A percentile compares a stretch with the other conserved stretches of the same genome.
These are phyloP conservation scores for Hyperoplus immaculatus DNA, from an alignment of 2,797 vertebrate species.

Conservation along the genomic window DNA sequence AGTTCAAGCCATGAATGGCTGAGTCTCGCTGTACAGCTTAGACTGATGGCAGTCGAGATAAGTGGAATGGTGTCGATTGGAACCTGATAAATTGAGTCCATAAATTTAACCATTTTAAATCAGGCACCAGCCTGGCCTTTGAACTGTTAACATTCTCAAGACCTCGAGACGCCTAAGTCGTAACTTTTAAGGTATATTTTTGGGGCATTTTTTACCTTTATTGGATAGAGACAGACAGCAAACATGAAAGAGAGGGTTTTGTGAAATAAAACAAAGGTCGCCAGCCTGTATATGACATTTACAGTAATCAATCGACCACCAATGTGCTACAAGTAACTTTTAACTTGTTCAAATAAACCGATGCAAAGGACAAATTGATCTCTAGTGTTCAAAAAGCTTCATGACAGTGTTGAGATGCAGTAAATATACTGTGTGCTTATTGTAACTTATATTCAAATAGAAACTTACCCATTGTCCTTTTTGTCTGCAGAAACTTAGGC, in stretches of 20 bases:
- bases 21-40: background rate
- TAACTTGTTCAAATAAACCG: background rate
- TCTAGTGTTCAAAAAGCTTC: background rate
- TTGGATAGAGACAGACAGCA: too few relatives aligned
- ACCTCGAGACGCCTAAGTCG: too few relatives aligned
- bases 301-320: too few relatives aligned
- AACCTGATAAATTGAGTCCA: too few relatives aligned
- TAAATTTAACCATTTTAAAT: background rate
- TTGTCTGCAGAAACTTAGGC: slow-evolving; percentile 87
- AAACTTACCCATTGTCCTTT: background rate
- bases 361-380: background rate
- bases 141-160: background rate
- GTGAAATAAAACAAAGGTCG: too few relatives aligned
- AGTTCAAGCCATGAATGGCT: background rate
- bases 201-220: too few relatives aligned
- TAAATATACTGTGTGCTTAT: background rate
- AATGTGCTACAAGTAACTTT: too few relatives aligned
- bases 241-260: too few relatives aligned
- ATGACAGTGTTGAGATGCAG: too few relatives aligned
- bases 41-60: background rate
- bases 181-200: too few relatives aligned
- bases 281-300: too few relatives aligned
- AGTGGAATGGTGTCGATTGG: too few relatives aligned
- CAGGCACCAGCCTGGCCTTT: background rate
- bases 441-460: background rate